phyloP scores from a whole-genome alignment of 2,888 invertebrate genomes.

The Dinocampus coccinellae region DNA sequence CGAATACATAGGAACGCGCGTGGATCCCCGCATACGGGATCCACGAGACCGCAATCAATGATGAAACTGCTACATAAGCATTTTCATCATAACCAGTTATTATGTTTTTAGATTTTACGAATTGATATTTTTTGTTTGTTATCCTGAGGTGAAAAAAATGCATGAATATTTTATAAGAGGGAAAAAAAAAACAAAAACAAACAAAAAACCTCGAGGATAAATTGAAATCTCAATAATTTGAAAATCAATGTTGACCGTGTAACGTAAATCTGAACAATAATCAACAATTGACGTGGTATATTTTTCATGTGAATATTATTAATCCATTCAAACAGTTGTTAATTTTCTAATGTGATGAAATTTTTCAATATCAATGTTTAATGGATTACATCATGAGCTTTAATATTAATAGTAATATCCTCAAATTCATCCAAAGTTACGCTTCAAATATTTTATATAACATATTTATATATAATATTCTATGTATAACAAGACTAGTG shows the following conservation, averaged over 20 bases:
- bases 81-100: no score
- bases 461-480: not conserved
- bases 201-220: no score
- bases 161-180: not conserved
- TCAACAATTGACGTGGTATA: no score
- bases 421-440: constrained; percentile 2
- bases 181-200: no score
- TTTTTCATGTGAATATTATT: no score
- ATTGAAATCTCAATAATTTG: no score
- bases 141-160: not conserved
- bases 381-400: not conserved
- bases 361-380: not conserved
- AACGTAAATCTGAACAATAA: no score
- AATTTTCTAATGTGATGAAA: not conserved
- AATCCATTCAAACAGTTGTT: no score
- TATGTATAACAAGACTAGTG: not conserved
- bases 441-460: not conserved
- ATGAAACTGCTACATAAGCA: constrained; percentile 44
- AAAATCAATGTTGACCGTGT: no score
- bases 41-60: constrained; percentile 49
- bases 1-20: constrained; percentile 70
- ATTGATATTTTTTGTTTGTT: no score
- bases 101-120: no score
- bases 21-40: constrained; percentile 61
- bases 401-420: not conserved